Evolutionary conservation across 2,888 invertebrate species (phyloP).

Genomic region (Horisme vitalbata): DNA sequence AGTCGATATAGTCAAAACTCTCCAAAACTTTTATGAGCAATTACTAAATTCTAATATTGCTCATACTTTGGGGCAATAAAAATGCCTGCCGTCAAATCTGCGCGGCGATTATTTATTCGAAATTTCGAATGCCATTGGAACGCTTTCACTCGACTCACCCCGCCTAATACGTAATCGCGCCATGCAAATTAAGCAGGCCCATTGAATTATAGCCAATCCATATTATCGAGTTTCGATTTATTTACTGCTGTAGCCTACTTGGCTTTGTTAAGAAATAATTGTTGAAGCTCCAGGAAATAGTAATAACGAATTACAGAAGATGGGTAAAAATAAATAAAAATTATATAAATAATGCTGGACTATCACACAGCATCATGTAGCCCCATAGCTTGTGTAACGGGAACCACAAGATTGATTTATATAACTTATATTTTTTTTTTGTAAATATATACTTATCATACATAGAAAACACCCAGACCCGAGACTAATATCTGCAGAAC

Average conservation of each 20-base stretch:
- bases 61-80: slow-evolving; percentile 67
- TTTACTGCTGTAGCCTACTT: slow-evolving; percentile 15
- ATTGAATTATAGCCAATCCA: slow-evolving; percentile 35
- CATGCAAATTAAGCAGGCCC: slow-evolving; percentile 42
- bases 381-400: no score
- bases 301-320: no score
- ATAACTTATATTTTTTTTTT: no score
- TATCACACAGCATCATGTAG: no score
- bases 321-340: no score
- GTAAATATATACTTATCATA: no score
- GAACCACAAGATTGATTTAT: no score
- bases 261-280: slow-evolving; percentile 9
- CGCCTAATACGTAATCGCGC: slow-evolving; percentile 35
- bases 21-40: slow-evolving; percentile 44
- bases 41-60: slow-evolving; percentile 61
- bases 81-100: slow-evolving; percentile 76
- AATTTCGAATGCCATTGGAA: slow-evolving; percentile 66
- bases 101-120: slow-evolving; percentile 73
- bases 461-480: no score
- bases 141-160: slow-evolving; percentile 32
- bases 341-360: no score
- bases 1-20: neutral
- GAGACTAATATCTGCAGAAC: no score
- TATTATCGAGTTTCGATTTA: slow-evolving; percentile 26
- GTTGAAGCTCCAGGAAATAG: slow-evolving; percentile 2